Percentiles rank a stretch among this genome's conserved stretches.
phyloP scores from a whole-genome alignment of 2,888 invertebrate genomes.

The Rhagophthalmus giganteus region DNA sequence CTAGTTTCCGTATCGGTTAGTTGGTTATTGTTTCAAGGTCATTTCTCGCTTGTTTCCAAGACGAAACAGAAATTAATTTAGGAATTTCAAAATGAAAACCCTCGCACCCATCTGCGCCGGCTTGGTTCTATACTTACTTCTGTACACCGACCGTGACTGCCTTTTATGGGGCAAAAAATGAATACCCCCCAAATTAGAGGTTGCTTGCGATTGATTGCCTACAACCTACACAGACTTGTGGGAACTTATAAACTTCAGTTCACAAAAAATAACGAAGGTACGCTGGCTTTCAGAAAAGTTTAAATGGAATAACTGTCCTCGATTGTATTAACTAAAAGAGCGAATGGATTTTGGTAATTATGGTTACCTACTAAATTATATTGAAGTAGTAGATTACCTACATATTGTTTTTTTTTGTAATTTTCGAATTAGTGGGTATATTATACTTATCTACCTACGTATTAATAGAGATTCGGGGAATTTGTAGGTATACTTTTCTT shows the following conservation, averaged over 20 bases:
- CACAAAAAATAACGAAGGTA: constrained; percentile 1
- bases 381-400: no score
- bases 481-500: no score
- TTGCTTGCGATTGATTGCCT: constrained; percentile 33
- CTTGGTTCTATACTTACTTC: constrained; percentile 20
- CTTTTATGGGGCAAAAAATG: constrained; percentile 34
- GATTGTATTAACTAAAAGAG: no score
- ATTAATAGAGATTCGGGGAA: no score
- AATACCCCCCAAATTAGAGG: constrained; percentile 35
- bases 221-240: constrained; percentile 26
- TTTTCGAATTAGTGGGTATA: no score
- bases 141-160: constrained; percentile 22
- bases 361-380: no score
- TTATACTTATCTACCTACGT: no score
- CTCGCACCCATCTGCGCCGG: constrained; percentile 10
- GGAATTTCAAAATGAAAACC: constrained; percentile 2
- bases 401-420: no score
- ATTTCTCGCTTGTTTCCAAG: constrained; percentile 23
- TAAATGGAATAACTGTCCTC: neutral
- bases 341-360: no score
- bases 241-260: constrained; percentile 22
- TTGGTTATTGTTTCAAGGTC: constrained; percentile 42
- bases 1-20: constrained; percentile 39
- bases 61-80: constrained; percentile 24
- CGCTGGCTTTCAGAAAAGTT: neutral